phyloP scores from a whole-genome alignment of 2,888 invertebrate species.

The Pandemis heparana region DNA sequence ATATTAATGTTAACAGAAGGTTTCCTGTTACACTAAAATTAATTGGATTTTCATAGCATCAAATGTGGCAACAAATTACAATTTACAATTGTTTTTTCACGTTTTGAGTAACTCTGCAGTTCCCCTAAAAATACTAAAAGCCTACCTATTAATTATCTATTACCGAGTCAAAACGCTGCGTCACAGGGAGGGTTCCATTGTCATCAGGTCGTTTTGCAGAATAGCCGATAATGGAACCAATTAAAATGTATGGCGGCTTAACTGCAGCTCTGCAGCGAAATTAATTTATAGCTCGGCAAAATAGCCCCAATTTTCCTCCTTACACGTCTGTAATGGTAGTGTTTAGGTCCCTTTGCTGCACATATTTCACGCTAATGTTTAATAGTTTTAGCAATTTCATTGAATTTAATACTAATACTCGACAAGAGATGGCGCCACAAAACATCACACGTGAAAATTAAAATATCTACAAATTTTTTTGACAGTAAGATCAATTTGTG shows the following conservation, averaged over 20 bases:
- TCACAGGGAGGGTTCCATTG: slow-evolving; percentile 65
- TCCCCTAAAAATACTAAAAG: slow-evolving; percentile 18
- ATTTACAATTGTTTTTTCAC: too few relatives aligned
- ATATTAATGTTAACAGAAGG: too few relatives aligned
- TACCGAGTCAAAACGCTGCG: slow-evolving; percentile 60
- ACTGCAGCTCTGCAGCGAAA: slow-evolving; percentile 82
- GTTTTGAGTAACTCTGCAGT: too few relatives aligned
- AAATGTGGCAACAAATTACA: too few relatives aligned
- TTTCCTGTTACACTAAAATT: too few relatives aligned
- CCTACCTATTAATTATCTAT: slow-evolving; percentile 42
- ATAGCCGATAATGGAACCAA: slow-evolving; percentile 83
- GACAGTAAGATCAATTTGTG: too few relatives aligned
- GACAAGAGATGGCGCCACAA: too few relatives aligned
- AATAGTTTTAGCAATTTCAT: background rate
- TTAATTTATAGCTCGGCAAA: slow-evolving; percentile 82
- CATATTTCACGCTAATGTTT: slow-evolving; percentile 30
- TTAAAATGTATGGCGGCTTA: slow-evolving; percentile 85
- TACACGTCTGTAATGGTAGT: slow-evolving; percentile 62
- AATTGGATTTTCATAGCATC: too few relatives aligned
- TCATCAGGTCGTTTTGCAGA: slow-evolving; percentile 77
- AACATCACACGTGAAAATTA: too few relatives aligned
- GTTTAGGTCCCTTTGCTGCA: slow-evolving; percentile 59
- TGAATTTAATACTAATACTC: background rate
- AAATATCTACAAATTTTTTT: too few relatives aligned
- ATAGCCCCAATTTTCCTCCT: slow-evolving; percentile 71